phyloP scores from a whole-genome alignment of 2,797 vertebrate species.

The Acropternis orthonyx region DNA sequence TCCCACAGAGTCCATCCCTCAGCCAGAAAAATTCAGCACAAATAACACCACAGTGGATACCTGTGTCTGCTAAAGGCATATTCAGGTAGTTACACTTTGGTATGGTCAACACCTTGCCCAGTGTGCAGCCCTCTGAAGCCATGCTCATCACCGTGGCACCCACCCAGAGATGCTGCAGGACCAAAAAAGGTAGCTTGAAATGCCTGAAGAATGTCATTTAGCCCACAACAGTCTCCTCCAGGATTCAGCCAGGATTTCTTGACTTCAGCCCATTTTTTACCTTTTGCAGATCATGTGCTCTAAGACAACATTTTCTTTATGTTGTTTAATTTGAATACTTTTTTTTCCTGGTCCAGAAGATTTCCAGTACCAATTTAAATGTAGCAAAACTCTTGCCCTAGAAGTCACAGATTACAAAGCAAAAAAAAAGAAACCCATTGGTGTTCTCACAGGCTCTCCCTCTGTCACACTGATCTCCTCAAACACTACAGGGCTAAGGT shows the following conservation, averaged over 20 bases:
- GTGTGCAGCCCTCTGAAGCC: not conserved
- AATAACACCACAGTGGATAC: accelerated
- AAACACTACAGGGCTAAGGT: not conserved
- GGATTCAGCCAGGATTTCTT: not conserved
- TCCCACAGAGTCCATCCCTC: not conserved
- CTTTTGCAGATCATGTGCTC: not conserved
- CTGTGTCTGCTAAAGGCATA: not conserved
- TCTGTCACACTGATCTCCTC: not conserved
- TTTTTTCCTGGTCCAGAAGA: not conserved
- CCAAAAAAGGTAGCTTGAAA: not conserved
- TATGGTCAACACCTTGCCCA: not conserved
- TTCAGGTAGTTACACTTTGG: not conserved
- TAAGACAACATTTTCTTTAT: not conserved
- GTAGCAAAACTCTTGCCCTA: not conserved
- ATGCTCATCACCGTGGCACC: not conserved
- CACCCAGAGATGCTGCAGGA: not conserved
- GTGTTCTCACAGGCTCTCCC: not conserved
- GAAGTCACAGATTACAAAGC: not conserved
- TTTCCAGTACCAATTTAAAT: not conserved
- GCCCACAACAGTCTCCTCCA: not conserved
- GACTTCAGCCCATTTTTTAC: not conserved
- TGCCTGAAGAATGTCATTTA: not conserved
- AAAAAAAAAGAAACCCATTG: no score
- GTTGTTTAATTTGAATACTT: not conserved
- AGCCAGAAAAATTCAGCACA: not conserved